Percentiles rank a stretch among this genome's conserved stretches.
Conservation (phyloP, 1,140 invertebrate species). For the Procambarus virginalis region DNA sequence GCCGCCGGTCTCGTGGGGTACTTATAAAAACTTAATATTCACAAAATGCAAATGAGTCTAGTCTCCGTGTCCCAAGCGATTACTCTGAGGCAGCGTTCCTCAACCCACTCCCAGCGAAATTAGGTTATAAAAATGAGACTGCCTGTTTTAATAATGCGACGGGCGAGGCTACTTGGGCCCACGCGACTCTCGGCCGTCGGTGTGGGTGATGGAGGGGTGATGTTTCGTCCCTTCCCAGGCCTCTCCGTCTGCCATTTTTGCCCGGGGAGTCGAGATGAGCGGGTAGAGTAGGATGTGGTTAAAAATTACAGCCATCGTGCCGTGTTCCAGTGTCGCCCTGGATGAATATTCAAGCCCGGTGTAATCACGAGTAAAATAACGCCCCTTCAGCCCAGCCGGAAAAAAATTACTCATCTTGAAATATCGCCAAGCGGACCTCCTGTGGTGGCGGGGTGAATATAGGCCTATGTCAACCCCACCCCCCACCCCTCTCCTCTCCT, state of each 20-base stretch:
- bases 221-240: background rate
- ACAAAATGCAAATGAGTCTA: slow-evolving; percentile 68
- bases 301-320: slow-evolving; percentile 65
- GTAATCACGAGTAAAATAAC: slow-evolving; percentile 67
- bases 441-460: background rate
- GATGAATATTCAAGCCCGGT: slow-evolving; percentile 64
- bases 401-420: slow-evolving; percentile 61
- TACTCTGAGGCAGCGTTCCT: slow-evolving; percentile 66
- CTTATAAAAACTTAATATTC: slow-evolving; percentile 69
- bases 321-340: slow-evolving; percentile 61
- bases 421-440: slow-evolving; percentile 37
- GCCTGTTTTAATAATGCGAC: slow-evolving; percentile 64
- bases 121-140: slow-evolving; percentile 68
- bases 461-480: slow-evolving; percentile 6
- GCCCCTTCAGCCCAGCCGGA: slow-evolving; percentile 38
- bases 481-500: background rate
- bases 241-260: slow-evolving; percentile 23
- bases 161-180: background rate
- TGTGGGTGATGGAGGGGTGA: background rate
- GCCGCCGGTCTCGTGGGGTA: slow-evolving; percentile 54
- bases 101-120: slow-evolving; percentile 65
- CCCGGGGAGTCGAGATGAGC: slow-evolving; percentile 40
- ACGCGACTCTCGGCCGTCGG: slow-evolving; percentile 11
- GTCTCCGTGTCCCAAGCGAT: slow-evolving; percentile 65
- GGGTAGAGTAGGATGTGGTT: slow-evolving; percentile 52